phyloP scores from a whole-genome alignment of 1,140 invertebrate species.

The Drosophila biarmipes region DNA sequence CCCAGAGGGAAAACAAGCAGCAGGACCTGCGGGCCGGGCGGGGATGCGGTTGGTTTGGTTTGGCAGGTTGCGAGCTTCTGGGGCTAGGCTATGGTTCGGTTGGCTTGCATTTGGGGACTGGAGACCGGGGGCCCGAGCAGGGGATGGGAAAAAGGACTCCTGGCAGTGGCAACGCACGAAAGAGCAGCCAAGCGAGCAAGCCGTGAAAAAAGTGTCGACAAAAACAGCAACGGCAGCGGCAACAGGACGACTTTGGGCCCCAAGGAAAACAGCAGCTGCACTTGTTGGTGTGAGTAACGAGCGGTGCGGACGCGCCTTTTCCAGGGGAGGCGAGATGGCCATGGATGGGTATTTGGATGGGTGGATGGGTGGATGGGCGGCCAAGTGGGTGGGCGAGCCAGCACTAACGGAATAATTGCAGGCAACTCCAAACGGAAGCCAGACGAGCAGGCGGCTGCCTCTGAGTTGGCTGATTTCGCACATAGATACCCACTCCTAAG shows the following conservation, averaged over 20 bases:
- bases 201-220: constrained; percentile 82
- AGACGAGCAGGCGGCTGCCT: constrained; percentile 73
- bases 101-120: constrained; percentile 4
- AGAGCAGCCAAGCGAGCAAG: constrained; percentile 81
- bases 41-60: constrained; percentile 47
- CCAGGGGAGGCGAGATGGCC: not conserved
- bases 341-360: not conserved
- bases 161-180: constrained; percentile 74
- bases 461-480: constrained; percentile 74
- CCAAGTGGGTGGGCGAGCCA: constrained; percentile 53
- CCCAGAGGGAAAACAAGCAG: constrained; percentile 57
- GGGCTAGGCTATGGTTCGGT: constrained; percentile 14
- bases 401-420: constrained; percentile 82
- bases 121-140: not conserved
- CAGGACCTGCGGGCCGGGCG: constrained; percentile 12
- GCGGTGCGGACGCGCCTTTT: constrained; percentile 76
- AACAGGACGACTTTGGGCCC: constrained; percentile 54
- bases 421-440: constrained; percentile 77
- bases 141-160: constrained; percentile 6
- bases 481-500: constrained; percentile 37
- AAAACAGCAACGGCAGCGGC: constrained; percentile 62
- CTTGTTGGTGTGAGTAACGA: constrained; percentile 78
- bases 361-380: not conserved
- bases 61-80: constrained; percentile 21
- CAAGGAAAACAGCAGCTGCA: constrained; percentile 69